phyloP scores from a whole-genome alignment of 2,888 invertebrate species.

The Dasysyrphus tricinctus region DNA sequence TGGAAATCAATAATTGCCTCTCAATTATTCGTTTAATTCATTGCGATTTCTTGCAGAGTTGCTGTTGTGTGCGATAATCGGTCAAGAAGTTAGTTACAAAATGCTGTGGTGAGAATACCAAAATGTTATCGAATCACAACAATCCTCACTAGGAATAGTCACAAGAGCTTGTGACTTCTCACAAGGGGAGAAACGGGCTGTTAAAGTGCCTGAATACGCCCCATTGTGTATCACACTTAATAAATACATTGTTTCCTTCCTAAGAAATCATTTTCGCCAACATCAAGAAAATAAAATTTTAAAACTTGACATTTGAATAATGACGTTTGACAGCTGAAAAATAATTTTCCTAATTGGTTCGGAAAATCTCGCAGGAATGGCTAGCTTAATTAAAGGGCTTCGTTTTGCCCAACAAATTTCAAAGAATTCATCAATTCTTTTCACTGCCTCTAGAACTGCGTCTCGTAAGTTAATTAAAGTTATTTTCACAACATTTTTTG shows the following conservation, averaged over 20 bases:
- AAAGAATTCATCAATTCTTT: conserved; percentile 77
- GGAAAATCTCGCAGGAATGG: conserved; percentile 76
- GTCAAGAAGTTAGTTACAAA: too few species aligned
- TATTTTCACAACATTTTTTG: not conserved
- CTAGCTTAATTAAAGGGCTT: conserved; percentile 80
- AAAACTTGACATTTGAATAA: not conserved
- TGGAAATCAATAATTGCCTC: too few species aligned
- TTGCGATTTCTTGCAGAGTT: too few species aligned
- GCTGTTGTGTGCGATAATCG: too few species aligned
- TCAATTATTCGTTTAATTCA: too few species aligned
- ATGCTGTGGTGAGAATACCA: too few species aligned
- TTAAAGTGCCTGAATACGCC: too few species aligned
- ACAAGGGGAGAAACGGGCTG: too few species aligned
- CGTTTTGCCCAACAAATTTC: conserved; percentile 79
- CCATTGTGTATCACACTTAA: too few species aligned
- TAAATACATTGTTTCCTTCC: not conserved
- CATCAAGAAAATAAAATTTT: not conserved
- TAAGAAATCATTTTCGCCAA: not conserved
- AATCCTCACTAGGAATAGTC: too few species aligned
- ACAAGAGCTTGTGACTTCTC: too few species aligned
- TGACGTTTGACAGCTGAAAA: conserved; percentile 38
- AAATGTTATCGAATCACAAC: too few species aligned
- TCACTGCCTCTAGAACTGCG: conserved; percentile 78
- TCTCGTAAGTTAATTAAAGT: conserved; percentile 78
- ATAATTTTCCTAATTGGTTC: conserved; percentile 46